A percentile compares a stretch with the other conserved stretches of the same genome.
Conservation (phyloP, 1,140 invertebrate species). For the Diploscapter pachys region DNA sequence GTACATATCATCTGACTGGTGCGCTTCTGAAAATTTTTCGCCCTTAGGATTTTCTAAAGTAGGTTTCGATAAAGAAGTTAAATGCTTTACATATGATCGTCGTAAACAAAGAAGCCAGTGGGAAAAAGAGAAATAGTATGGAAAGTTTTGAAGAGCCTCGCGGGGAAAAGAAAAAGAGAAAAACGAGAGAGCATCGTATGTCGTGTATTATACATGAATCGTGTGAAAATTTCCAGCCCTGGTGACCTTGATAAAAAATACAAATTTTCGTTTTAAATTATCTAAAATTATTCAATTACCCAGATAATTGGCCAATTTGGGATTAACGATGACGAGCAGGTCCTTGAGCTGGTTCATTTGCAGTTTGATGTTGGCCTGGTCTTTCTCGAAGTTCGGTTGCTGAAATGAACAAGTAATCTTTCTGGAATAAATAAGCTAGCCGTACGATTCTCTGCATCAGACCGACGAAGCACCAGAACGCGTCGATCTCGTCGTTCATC, state of each 20-base stretch:
- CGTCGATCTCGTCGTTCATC: constrained; percentile 85
- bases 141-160: no score
- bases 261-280: no score
- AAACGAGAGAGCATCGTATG: no score
- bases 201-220: no score
- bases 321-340: constrained; percentile 76
- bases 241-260: no score
- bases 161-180: no score
- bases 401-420: constrained; percentile 58
- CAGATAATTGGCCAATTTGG: constrained; percentile 77
- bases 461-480: constrained; percentile 99
- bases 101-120: no score
- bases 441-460: constrained; percentile 77
- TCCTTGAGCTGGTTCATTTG: constrained; percentile 81
- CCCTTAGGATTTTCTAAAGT: no score
- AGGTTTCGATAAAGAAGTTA: no score
- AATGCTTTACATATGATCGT: neutral
- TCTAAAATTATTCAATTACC: constrained; percentile 47
- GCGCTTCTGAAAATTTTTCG: constrained; percentile 64
- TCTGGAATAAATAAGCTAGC: constrained; percentile 12
- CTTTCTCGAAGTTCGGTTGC: constrained; percentile 92
- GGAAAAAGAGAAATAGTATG: no score
- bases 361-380: constrained; percentile 91
- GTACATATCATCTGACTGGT: constrained; percentile 95
- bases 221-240: no score